Base-by-base conservation (phyloP, 2,888 invertebrate species). In the Ectobius pallidus region DNA sequence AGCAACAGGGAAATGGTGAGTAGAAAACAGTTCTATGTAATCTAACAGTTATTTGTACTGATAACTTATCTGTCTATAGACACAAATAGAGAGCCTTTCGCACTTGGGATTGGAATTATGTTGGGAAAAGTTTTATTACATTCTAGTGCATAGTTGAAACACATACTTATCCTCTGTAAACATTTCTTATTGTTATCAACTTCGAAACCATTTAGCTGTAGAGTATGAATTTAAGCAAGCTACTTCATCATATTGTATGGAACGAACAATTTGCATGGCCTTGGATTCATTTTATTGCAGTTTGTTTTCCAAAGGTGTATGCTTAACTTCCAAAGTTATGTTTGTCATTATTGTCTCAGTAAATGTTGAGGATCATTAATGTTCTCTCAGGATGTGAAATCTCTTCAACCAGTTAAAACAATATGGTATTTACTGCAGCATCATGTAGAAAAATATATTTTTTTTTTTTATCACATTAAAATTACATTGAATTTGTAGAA, bases 1-100 rank as follows among this genome's bases (percentile, higher is more conserved):
- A 80, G 85, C 88, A 70, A 85, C 86, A 9, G 86, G 81, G n/a
- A 84, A 84, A 70, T 78, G 79, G 79, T 78, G 77, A 73, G 73
- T 2, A 39, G n/a, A n/a, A n/a, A n/a, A 14, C 22, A n/a, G 20
- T 20, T 3, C n/a, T 20, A 2, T 49, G 2, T 1, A 49, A 9
- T 49, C 4, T n/a, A n/a, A n/a, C n/a, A n/a, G n/a, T n/a, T n/a
- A n/a, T 27, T 14, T 25, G 27, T 55, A 55, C 25, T 55, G 18
- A 22, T 52, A 65, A n/a, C 27, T 42, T n/a, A n/a, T n/a, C n/a
- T n/a, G n/a, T n/a, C n/a, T n/a, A n/a, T n/a, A n/a, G n/a, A n/a
- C n/a, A n/a, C n/a, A n/a, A n/a, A n/a, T n/a, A n/a, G n/a, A n/a
- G n/a, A n/a, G n/a, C n/a, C 42, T 18, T 34, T 2, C 16, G 65